Percentiles rank a stretch among this genome's conserved stretches.
These are phyloP conservation scores for Schizopygopsis malacanthus DNA, from an alignment of 2,797 vertebrate genomes.

Conservation along the genomic window DNA sequence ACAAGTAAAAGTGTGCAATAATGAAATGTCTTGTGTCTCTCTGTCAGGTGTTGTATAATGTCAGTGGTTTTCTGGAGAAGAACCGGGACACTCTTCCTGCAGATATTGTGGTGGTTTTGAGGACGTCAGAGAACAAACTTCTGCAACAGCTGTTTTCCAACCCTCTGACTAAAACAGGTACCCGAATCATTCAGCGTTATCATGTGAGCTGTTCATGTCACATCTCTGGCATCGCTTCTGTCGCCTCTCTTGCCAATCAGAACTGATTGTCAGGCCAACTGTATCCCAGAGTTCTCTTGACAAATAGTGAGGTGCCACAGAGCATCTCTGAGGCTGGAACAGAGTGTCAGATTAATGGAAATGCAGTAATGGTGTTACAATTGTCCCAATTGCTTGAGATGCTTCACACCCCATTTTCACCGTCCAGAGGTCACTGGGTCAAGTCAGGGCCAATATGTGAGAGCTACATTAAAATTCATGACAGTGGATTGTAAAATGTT, in stretches of 20 bases:
- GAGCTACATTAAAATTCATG: background rate
- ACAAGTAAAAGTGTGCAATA: background rate
- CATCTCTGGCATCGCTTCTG: background rate
- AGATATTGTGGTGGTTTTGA: constrained; percentile 90
- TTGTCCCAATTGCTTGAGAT: background rate
- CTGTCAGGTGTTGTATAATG: constrained; percentile 89
- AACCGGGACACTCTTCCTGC: constrained; percentile 96
- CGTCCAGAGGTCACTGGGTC: constrained; percentile 4
- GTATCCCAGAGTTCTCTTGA: background rate
- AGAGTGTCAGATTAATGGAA: background rate
- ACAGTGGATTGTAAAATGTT: constrained; percentile 26
- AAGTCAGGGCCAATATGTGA: background rate
- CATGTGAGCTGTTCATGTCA: background rate
- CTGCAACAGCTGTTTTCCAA: constrained; percentile 97
- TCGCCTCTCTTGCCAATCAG: background rate
- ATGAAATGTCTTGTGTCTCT: background rate
- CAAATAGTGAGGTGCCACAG: background rate
- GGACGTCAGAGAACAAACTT: constrained; percentile 95
- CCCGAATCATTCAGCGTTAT: background rate
- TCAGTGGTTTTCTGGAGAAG: constrained; percentile 92
- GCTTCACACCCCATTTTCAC: constrained; percentile 8
- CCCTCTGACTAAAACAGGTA: constrained; percentile 97
- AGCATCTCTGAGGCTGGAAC: background rate
- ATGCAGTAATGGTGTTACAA: constrained; percentile 10
- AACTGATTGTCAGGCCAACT: background rate